These are phyloP conservation scores for Zingel zingel DNA, from an alignment of 2,113 vertebrate species.

Conservation along the genomic window DNA sequence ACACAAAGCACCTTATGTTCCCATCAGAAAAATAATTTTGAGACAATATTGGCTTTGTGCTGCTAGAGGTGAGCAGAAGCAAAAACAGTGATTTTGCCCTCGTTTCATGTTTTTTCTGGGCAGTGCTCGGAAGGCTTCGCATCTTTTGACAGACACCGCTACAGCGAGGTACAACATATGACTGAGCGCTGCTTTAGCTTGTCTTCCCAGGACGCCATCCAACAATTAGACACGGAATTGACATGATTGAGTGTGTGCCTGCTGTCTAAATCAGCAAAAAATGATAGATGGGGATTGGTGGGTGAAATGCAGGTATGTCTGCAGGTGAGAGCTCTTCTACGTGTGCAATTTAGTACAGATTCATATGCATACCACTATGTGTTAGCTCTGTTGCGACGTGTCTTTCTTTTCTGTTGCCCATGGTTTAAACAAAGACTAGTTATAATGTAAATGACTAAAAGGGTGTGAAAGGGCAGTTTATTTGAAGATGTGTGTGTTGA, in stretches of 20 bases:
- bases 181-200: conserved; percentile 48
- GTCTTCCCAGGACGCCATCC: conserved; percentile 51
- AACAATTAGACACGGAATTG: conserved; percentile 48
- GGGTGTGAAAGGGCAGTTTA: conserved; percentile 15
- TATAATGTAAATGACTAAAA: conserved; percentile 20
- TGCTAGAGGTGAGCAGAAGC: conserved; percentile 50
- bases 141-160: not conserved
- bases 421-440: conserved; percentile 16
- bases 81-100: conserved; percentile 43
- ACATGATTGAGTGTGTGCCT: conserved; percentile 12
- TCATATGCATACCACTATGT: not conserved
- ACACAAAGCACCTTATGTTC: conserved; percentile 55
- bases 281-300: not conserved
- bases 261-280: not conserved
- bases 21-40: conserved; percentile 45
- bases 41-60: conserved; percentile 54
- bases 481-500: conserved; percentile 43
- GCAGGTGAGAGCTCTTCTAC: conserved; percentile 10
- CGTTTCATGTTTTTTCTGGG: not conserved
- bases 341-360: conserved; percentile 29
- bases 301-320: conserved; percentile 9
- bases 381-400: not conserved
- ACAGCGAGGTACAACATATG: conserved; percentile 23
- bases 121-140: conserved; percentile 18
- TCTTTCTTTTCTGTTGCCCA: not conserved